phyloP scores from a whole-genome alignment of 37 sponge, comb jelly and placozoan species.

The Diacarnus erythraeanus region DNA sequence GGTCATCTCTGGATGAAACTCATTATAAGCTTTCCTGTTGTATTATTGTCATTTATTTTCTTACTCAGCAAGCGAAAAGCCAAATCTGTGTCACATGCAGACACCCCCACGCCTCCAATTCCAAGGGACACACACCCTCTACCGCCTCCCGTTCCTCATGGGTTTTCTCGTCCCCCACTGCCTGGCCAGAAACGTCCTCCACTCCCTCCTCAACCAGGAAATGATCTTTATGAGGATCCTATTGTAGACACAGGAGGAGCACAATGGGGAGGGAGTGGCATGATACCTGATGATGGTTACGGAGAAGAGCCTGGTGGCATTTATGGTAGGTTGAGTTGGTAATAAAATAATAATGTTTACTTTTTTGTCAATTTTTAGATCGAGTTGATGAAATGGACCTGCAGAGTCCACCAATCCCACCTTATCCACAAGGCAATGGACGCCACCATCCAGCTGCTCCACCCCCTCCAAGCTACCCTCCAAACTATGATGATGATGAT shows the following conservation, averaged over 20 bases:
- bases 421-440: neutral
- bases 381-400: neutral
- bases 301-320: neutral
- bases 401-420: neutral
- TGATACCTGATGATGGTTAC: neutral
- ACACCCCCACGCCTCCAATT: neutral
- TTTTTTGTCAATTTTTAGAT: neutral
- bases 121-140: neutral
- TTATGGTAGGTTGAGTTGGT: neutral
- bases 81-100: neutral
- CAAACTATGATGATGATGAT: neutral
- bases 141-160: neutral
- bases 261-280: too few relatives aligned
- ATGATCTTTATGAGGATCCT: conserved; percentile 9
- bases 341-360: neutral
- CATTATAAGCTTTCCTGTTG: too few relatives aligned
- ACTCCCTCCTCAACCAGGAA: neutral
- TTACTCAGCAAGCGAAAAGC: neutral
- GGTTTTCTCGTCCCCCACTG: neutral
- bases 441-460: neutral
- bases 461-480: conserved; percentile 16
- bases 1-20: too few relatives aligned
- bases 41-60: neutral
- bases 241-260: neutral
- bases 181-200: neutral